Evolutionary conservation across 1,140 invertebrate species (phyloP), one percentile per base, ranked within the genome.

Genomic region (Trachymyrmex septentrionalis): DNA sequence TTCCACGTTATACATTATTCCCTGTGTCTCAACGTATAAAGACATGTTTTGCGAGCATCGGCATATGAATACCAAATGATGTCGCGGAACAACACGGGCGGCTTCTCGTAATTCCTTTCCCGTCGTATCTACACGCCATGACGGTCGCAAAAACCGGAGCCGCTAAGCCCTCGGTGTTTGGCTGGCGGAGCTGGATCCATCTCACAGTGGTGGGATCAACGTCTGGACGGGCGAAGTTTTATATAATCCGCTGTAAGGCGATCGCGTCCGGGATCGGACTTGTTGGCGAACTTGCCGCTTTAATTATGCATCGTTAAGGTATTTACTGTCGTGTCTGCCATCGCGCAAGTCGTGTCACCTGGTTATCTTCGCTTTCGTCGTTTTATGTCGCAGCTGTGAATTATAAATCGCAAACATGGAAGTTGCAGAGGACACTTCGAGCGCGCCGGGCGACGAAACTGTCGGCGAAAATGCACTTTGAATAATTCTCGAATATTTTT

Each of bases 51-150:
- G 86, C 81, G 64, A 76, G 38, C 48, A 34, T 66, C 55, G 55
- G 27, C 77, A 59, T 87, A 87, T 85, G 86, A 87, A 87, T 87
- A 87, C 72, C 86, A 87, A 87, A 85, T 87, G 55, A 48, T 67
- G 3, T 34, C 55, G 55, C 24, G 24, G 57, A 44, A 66, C 72
- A 55, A 50, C 57, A 57, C 27, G 48, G 16, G 6, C 21, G 30
- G 77, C 50, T 38, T 44, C 34, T 66, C 48, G 50, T 81, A 81
- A 81, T 55, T 81, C 77, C 75, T 48, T 38, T 63, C 75, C 44
- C 30, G 10, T n/a, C 64, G 66, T 81, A 57, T 57, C 78, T 71
- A 27, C 21, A 57, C 30, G 69, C n/a, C 53, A 38, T 38, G 67
- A 82, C 9, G n/a, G 48, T 48, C 69, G 19, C 55, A 84, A 73